These are phyloP conservation scores for Rhynchonycteris naso DNA, from an alignment of 2,797 vertebrate genomes.

Conservation along the genomic window DNA sequence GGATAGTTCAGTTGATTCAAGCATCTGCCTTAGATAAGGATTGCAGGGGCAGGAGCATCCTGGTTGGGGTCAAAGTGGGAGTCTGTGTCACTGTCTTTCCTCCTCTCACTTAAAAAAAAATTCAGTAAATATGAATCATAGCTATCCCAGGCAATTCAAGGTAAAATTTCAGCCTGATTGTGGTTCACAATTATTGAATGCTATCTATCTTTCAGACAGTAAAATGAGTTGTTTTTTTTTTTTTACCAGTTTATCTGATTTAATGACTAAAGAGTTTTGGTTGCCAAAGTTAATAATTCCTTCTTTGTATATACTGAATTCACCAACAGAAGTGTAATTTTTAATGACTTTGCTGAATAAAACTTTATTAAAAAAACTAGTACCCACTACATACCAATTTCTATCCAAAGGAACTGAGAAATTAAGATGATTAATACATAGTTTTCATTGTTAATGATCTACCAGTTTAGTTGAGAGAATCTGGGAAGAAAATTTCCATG, in stretches of 20 bases:
- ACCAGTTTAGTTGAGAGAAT: neutral
- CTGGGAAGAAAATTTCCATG: neutral
- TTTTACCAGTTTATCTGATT: neutral
- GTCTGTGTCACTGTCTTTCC: too few species aligned
- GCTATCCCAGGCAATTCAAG: neutral
- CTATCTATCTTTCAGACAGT: neutral
- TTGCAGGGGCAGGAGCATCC: too few species aligned
- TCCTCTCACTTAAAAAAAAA: neutral
- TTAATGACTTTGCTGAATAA: neutral
- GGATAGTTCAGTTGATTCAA: too few species aligned
- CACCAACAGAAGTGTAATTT: conserved; percentile 35
- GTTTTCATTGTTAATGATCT: neutral
- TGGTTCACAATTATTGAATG: neutral
- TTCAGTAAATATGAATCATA: neutral
- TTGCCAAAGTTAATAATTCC: neutral
- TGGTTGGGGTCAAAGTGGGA: too few species aligned
- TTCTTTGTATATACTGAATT: conserved; percentile 21
- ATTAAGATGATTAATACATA: neutral
- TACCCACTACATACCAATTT: neutral
- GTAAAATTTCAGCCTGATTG: neutral
- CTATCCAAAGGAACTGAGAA: neutral
- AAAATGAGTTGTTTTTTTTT: neutral
- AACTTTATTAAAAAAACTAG: neutral
- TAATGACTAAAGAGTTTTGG: neutral
- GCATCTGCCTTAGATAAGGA: too few species aligned